A percentile compares a stretch with the other conserved stretches of the same genome.
phyloP scores from a whole-genome alignment of 2,113 vertebrate species.

The Chitala chitala region DNA sequence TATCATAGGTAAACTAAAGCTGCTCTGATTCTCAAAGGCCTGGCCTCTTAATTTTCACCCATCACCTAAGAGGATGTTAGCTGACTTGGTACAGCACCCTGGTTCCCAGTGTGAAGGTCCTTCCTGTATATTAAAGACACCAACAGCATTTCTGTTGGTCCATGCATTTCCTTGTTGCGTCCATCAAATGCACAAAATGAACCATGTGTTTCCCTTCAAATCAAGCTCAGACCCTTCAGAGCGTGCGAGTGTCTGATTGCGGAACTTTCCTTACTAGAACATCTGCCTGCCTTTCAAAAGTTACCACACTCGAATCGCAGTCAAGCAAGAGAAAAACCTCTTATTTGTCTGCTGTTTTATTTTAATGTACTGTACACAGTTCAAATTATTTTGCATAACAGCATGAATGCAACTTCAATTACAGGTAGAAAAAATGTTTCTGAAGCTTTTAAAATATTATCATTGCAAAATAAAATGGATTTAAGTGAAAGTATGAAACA shows the following conservation, averaged over 20 bases:
- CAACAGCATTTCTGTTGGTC: not conserved
- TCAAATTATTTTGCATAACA: too few relatives aligned
- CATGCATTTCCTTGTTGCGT: not conserved
- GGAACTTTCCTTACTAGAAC: slow-evolving; percentile 1
- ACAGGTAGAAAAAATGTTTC: too few relatives aligned
- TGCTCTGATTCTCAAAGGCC: too few relatives aligned
- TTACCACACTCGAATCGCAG: not conserved
- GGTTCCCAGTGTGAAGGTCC: too few relatives aligned
- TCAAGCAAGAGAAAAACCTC: not conserved
- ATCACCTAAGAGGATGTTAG: too few relatives aligned
- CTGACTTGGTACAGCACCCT: too few relatives aligned
- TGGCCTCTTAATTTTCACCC: too few relatives aligned
- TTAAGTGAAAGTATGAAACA: not conserved
- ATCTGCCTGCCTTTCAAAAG: slow-evolving; percentile 1
- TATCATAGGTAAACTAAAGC: too few relatives aligned
- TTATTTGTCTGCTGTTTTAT: not conserved
- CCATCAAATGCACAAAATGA: not conserved
- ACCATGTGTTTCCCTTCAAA: slow-evolving; percentile 8
- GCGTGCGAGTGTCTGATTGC: not conserved
- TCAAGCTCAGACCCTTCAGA: not conserved
- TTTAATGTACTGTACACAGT: not conserved
- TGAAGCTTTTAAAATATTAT: too few relatives aligned
- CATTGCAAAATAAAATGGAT: not conserved
- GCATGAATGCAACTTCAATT: too few relatives aligned
- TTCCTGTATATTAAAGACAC: too few relatives aligned